phyloP scores from a whole-genome alignment of 2,797 vertebrate species.

The Spinibarbus caldwelli region DNA sequence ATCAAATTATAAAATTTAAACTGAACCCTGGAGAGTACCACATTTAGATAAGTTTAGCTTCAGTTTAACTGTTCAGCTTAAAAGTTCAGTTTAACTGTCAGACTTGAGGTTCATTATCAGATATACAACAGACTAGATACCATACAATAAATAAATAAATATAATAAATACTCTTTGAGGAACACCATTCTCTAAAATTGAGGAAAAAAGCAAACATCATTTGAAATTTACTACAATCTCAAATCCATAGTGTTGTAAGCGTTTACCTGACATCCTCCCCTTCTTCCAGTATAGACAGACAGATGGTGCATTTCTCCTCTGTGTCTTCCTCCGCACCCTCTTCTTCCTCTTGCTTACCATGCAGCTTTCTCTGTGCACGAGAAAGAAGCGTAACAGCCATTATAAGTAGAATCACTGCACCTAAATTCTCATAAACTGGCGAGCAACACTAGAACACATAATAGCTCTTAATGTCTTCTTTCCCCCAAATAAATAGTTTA shows the following conservation, averaged over 20 bases:
- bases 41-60: too few relatives aligned
- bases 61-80: too few relatives aligned
- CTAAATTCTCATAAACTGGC: constrained; percentile 18
- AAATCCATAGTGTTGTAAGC: too few relatives aligned
- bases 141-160: not conserved
- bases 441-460: constrained; percentile 34
- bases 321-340: constrained; percentile 97
- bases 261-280: constrained; percentile 93
- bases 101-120: too few relatives aligned
- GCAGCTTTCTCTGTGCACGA: constrained; percentile 95
- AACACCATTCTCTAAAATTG: not conserved
- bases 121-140: too few relatives aligned
- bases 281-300: constrained; percentile 98
- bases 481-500: constrained; percentile 9
- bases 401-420: constrained; percentile 42
- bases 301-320: constrained; percentile 99
- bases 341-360: constrained; percentile 94
- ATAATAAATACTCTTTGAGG: too few relatives aligned
- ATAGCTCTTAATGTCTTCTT: not conserved
- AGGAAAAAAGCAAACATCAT: too few relatives aligned
- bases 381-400: constrained; percentile 57
- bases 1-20: not conserved
- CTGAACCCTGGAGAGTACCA: not conserved
- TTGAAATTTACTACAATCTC: too few relatives aligned
- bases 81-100: too few relatives aligned